Evolutionary conservation across 2,797 vertebrate species (phyloP), one percentile per base, ranked within the genome.

Genomic region (Cuculus canorus): DNA sequence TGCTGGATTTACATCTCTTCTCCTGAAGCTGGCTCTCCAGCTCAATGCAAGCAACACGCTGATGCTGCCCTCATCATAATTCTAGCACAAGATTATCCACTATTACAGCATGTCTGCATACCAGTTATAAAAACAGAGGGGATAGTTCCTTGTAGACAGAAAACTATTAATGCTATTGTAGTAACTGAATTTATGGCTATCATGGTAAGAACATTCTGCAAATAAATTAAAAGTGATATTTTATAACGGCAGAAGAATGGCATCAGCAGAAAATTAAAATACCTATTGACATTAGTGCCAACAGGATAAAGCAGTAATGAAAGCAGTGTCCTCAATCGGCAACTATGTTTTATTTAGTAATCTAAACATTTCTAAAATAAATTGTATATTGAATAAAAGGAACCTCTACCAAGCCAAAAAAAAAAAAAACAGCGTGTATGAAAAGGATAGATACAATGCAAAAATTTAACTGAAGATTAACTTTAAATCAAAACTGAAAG

Each of bases 401-500:
- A 73, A 35, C 13, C 41, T 2, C 18, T 23, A 32, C 9, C 2
- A 5, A 84, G 45, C 11, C 47, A 92, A 93, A 80, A 82, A 50
- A 73, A 78, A 57, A 0, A 82, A 37, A 89, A 94, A 85, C 35
- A 71, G 10, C 5, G 7, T 3, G 3, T 18, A 86, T 90, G 17
- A 33, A 86, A 88, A 82, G 23, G 23, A 9, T 30, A 83, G 18
- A 37, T 63, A 86, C 52, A 88, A 52, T 64, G 39, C 33, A 91
- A 92, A 96, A 39, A 91, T 92, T 37, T 90, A 88, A 65, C 54
- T n/a, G 33, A 78, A 71, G 47, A 83, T 86, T 53, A 69, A 75
- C 32, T 91, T 85, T 86, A 88, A 86, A 88, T 93, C 54, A 88
- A 84, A 93, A 86, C 30, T 79, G 47, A 63, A 90, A 86, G 13